These are phyloP conservation scores for Lymantria monacha DNA, from an alignment of 2,888 invertebrate species.

Conservation along the genomic window DNA sequence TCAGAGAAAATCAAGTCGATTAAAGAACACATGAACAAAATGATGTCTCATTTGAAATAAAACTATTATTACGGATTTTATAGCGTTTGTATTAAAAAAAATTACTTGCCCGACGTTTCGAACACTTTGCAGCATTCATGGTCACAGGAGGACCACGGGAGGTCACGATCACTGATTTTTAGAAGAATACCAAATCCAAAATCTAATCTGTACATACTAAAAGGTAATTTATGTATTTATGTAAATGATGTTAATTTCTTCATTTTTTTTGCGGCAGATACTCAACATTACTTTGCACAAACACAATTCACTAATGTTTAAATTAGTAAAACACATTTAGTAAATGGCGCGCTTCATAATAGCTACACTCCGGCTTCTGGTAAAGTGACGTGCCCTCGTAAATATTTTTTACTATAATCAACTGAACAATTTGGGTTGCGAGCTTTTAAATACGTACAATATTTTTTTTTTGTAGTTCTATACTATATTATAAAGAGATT, in stretches of 20 bases:
- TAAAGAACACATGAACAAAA: no score
- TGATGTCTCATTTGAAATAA: no score
- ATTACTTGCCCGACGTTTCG: no score
- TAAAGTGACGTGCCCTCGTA: conserved; percentile 6
- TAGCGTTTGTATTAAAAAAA: no score
- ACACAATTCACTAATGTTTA: conserved; percentile 1
- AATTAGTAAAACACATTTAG: conserved; percentile 6
- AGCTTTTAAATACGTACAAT: background rate
- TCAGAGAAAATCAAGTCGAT: no score
- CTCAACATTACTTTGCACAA: background rate
- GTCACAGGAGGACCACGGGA: no score
- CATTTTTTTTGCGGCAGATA: background rate
- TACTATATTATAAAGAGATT: no score
- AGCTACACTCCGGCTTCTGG: background rate
- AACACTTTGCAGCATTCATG: no score
- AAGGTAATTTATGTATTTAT: background rate
- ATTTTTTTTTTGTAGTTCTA: background rate
- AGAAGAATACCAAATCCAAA: no score
- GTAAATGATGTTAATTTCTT: background rate
- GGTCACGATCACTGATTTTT: no score
- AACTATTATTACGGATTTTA: no score
- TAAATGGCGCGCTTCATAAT: conserved; percentile 4
- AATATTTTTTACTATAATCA: conserved; percentile 6
- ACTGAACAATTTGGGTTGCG: background rate
- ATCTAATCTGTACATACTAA: background rate